These are phyloP conservation scores for Antechinus flavipes DNA, from an alignment of 2,113 vertebrate species.

Conservation along the genomic window DNA sequence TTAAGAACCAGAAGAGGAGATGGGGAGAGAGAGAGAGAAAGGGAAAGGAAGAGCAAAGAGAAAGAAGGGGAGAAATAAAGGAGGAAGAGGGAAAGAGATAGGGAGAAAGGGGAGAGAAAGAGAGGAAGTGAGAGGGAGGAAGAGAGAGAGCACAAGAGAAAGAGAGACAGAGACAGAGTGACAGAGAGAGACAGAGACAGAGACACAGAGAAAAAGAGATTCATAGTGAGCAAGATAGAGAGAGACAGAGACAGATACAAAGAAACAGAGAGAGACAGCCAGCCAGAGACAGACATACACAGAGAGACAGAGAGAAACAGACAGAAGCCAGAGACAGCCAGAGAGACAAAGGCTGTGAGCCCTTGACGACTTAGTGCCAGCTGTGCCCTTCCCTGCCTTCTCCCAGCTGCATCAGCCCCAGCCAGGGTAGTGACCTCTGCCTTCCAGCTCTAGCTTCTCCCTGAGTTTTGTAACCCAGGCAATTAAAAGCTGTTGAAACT, in stretches of 20 bases:
- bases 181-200: background rate
- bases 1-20: background rate
- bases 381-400: background rate
- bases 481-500: background rate
- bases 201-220: no score
- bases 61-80: no score
- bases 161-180: background rate
- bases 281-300: background rate
- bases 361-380: background rate
- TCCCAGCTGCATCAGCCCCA: background rate
- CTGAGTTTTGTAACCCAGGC: background rate
- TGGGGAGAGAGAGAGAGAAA: no score
- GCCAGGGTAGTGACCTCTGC: background rate
- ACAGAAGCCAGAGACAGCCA: no score
- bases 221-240: background rate
- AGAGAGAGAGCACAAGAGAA: background rate
- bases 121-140: background rate
- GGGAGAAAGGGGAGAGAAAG: no score
- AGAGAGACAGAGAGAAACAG: background rate
- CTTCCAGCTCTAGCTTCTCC: background rate
- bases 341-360: background rate
- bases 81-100: no score
- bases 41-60: no score
- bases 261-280: no score
- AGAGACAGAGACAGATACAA: background rate